Percentiles rank a stretch among this genome's conserved stretches.
Conservation (phyloP, 2,888 invertebrate genomes). For the Cheilosia pagana region DNA sequence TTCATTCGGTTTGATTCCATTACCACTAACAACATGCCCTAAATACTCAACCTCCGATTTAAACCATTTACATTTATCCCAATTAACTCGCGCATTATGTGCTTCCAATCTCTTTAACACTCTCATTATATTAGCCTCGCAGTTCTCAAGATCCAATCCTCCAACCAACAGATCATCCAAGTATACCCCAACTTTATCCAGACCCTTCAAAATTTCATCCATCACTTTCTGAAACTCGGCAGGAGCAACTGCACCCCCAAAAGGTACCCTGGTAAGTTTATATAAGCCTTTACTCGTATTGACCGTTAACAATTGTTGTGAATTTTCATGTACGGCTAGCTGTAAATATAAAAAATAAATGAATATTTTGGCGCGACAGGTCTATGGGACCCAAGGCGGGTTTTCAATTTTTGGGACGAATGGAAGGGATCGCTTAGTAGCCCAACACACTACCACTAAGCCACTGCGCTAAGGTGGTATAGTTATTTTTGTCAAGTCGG, state of each 20-base stretch:
- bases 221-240: constrained; percentile 51
- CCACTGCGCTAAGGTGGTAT: too few species aligned
- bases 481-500: too few species aligned
- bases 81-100: constrained; percentile 17
- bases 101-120: constrained; percentile 19
- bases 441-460: too few species aligned
- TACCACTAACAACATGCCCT: constrained; percentile 39
- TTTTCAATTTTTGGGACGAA: too few species aligned
- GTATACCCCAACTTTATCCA: constrained; percentile 41
- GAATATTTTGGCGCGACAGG: too few species aligned
- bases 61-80: constrained; percentile 53
- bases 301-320: neutral
- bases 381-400: too few species aligned
- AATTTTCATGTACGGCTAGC: constrained; percentile 3
- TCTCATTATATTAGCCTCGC: constrained; percentile 22
- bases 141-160: constrained; percentile 31
- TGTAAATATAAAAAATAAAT: too few species aligned
- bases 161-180: constrained; percentile 46
- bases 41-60: constrained; percentile 38
- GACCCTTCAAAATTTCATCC: constrained; percentile 31
- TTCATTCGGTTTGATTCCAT: constrained; percentile 46
- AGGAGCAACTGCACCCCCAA: constrained; percentile 51
- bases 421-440: too few species aligned
- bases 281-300: constrained; percentile 13
- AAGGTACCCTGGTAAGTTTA: constrained; percentile 36